Evolutionary conservation across 2,113 vertebrate species (phyloP).

Genomic region (Sterrhoptilus dennistouni): DNA sequence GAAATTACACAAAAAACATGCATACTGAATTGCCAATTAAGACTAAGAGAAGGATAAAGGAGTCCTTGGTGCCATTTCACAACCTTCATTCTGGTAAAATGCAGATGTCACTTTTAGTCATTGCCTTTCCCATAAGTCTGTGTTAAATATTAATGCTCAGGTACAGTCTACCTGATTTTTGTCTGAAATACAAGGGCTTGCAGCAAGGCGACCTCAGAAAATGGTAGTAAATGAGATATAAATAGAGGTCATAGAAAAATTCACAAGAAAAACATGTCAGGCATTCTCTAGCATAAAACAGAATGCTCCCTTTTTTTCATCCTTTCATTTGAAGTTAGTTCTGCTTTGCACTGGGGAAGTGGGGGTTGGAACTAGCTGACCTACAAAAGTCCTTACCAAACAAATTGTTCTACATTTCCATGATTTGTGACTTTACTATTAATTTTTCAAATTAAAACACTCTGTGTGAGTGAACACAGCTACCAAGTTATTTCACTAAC

Average conservation of each 20-base stretch:
- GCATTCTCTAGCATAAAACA: not conserved
- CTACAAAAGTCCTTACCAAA: slow-evolving; percentile 17
- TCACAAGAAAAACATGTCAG: not conserved
- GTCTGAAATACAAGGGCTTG: not conserved
- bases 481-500: slow-evolving; percentile 1
- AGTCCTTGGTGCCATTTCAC: not conserved
- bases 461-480: not conserved
- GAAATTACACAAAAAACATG: not conserved
- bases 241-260: not conserved
- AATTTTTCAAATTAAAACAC: slow-evolving; percentile 22
- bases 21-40: not conserved
- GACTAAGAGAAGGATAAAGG: not conserved
- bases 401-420: not conserved
- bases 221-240: not conserved
- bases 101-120: not conserved
- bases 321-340: slow-evolving; percentile 21
- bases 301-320: not conserved
- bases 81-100: not conserved
- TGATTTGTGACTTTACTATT: not conserved
- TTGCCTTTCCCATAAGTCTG: not conserved
- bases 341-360: not conserved
- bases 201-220: not conserved
- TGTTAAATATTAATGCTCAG: not conserved
- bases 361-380: not conserved
- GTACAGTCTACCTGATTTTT: not conserved